A percentile compares a stretch with the other conserved stretches of the same genome.
These are phyloP conservation scores for Spodoptera frugiperda DNA, from an alignment of 1,140 invertebrate species.

Conservation along the genomic window DNA sequence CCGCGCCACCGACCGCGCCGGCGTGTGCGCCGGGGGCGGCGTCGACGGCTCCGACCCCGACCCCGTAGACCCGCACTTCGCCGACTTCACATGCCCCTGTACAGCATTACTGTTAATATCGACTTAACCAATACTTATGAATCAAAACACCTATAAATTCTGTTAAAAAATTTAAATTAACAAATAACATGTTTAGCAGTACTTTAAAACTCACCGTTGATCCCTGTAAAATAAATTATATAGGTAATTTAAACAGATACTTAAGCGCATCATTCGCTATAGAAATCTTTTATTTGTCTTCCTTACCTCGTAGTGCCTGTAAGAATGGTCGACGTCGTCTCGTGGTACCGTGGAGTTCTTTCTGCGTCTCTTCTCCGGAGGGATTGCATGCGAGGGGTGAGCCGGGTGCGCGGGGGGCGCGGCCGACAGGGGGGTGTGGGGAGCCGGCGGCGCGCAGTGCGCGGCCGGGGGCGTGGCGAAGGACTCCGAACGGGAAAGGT, in stretches of 20 bases:
- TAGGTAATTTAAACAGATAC: too few species aligned
- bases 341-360: slow-evolving; percentile 77
- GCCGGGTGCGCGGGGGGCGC: slow-evolving; percentile 58
- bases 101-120: background rate
- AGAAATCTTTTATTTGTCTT: background rate
- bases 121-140: background rate
- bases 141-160: background rate
- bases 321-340: slow-evolving; percentile 73
- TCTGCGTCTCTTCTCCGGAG: slow-evolving; percentile 77
- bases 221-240: too few species aligned
- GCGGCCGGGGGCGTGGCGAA: slow-evolving; percentile 77
- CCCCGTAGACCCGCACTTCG: slow-evolving; percentile 89
- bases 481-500: slow-evolving; percentile 75
- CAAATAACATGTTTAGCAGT: too few species aligned
- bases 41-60: slow-evolving; percentile 87
- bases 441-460: slow-evolving; percentile 63
- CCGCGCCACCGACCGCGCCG: slow-evolving; percentile 62
- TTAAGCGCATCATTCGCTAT: too few species aligned
- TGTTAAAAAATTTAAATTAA: too few species aligned
- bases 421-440: slow-evolving; percentile 66
- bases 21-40: slow-evolving; percentile 80
- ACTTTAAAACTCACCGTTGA: too few species aligned
- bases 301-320: slow-evolving; percentile 77
- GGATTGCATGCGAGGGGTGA: slow-evolving; percentile 50
- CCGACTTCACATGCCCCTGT: slow-evolving; percentile 68